Evolutionary conservation across 2,888 invertebrate genomes (phyloP).

Genomic region (Epinotia demarniana): DNA sequence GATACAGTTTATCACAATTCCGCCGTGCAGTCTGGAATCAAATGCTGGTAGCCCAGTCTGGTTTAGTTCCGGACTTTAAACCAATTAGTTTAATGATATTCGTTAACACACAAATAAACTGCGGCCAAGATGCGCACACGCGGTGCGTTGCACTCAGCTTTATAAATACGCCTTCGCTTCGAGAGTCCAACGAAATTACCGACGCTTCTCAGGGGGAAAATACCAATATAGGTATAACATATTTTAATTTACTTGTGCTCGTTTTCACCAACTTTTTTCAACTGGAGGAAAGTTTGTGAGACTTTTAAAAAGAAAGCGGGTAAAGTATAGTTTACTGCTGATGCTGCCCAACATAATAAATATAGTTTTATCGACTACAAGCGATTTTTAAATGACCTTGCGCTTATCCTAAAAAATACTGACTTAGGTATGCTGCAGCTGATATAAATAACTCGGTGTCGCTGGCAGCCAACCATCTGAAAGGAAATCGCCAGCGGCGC

Average conservation of each 20-base stretch:
- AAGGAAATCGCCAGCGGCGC: conserved; percentile 11
- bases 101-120: conserved; percentile 40
- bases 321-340: no score
- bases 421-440: neutral
- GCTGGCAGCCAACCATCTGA: neutral
- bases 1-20: conserved; percentile 1
- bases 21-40: conserved; percentile 36
- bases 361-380: no score
- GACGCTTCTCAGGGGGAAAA: conserved; percentile 48
- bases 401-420: neutral
- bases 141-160: conserved; percentile 59
- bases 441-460: neutral
- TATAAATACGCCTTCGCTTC: conserved; percentile 58
- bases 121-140: conserved; percentile 53
- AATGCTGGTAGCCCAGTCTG: conserved; percentile 18
- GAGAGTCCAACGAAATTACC: conserved; percentile 53
- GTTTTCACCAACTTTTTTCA: neutral
- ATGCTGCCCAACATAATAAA: no score
- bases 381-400: no score
- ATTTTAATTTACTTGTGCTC: neutral
- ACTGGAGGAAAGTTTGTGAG: neutral
- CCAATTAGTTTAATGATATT: conserved; percentile 42
- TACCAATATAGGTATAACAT: conserved; percentile 7
- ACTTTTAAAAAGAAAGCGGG: no score
- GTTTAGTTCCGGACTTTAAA: conserved; percentile 30